Conservation (phyloP, 2,113 vertebrate species). For the Himantopus leucocephalus region DNA sequence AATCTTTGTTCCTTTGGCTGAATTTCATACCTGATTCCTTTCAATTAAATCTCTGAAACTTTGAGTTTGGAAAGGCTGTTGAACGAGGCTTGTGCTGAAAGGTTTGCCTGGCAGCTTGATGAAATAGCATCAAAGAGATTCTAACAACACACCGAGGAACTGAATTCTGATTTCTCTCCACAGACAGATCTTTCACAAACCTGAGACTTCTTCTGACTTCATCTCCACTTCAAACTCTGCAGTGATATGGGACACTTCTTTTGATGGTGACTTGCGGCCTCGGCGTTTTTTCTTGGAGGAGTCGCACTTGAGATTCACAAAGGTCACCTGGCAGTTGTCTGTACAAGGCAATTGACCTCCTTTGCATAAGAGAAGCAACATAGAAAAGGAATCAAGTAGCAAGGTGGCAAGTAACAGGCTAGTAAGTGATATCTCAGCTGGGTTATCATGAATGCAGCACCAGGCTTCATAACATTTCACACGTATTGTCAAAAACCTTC, state of each 20-base stretch:
- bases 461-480: not conserved
- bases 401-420: not conserved
- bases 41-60: not conserved
- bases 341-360: slow-evolving; percentile 81
- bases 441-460: not conserved
- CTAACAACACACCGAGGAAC: not conserved
- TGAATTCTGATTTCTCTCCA: not conserved
- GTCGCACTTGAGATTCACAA: slow-evolving; percentile 92
- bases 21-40: not conserved
- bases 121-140: not conserved
- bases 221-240: slow-evolving; percentile 94
- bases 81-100: not conserved
- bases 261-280: slow-evolving; percentile 90
- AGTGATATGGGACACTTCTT: slow-evolving; percentile 92
- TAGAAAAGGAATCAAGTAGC: not conserved
- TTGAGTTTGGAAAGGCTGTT: not conserved
- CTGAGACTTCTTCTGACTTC: slow-evolving; percentile 88
- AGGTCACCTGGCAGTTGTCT: slow-evolving; percentile 90
- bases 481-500: not conserved
- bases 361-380: slow-evolving; percentile 38
- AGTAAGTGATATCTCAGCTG: not conserved
- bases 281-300: slow-evolving; percentile 92
- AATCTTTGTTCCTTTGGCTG: not conserved
- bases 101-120: not conserved
- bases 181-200: slow-evolving; percentile 68